Conservation (phyloP, 1,140 invertebrate species). For the Paraescarpia echinospica region DNA sequence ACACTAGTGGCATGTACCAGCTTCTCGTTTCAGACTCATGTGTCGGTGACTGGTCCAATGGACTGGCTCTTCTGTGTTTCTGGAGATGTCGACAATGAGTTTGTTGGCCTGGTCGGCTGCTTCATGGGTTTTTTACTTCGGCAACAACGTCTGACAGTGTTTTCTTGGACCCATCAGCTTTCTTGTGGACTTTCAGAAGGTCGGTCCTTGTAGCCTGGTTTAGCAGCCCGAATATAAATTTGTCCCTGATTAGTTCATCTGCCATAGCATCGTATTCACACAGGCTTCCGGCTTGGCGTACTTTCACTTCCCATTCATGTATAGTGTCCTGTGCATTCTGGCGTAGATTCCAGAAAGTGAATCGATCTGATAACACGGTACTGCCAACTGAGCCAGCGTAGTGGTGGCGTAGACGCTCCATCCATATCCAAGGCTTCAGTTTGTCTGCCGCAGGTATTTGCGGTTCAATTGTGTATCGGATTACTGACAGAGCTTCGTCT, state of each 20-base stretch:
- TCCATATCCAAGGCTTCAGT: slow-evolving; percentile 13
- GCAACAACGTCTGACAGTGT: slow-evolving; percentile 4
- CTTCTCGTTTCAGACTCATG: slow-evolving; percentile 8
- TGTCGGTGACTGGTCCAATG: slow-evolving; percentile 10
- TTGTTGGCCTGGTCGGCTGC: not conserved
- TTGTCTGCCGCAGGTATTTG: slow-evolving; percentile 15
- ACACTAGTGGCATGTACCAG: slow-evolving; percentile 6
- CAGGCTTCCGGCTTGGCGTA: not conserved
- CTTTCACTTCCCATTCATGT: slow-evolving; percentile 12
- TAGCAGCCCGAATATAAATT: slow-evolving; percentile 12
- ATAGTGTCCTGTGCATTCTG: not conserved
- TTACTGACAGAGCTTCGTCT: slow-evolving; percentile 3
- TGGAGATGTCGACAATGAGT: slow-evolving; percentile 10
- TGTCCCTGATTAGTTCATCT: slow-evolving; percentile 11
- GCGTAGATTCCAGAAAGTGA: not conserved
- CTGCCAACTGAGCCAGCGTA: slow-evolving; percentile 7
- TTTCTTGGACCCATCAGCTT: slow-evolving; percentile 11
- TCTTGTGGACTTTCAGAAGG: slow-evolving; percentile 4
- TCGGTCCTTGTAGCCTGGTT: slow-evolving; percentile 8
- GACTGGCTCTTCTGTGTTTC: slow-evolving; percentile 9
- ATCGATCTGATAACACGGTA: slow-evolving; percentile 10
- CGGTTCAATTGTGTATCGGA: slow-evolving; percentile 8
- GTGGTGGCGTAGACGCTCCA: slow-evolving; percentile 11
- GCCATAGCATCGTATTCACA: slow-evolving; percentile 14
- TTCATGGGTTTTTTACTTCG: not conserved